Evolutionary conservation across 2,888 invertebrate genomes (phyloP).

Genomic region (Subacronicta megacephala): DNA sequence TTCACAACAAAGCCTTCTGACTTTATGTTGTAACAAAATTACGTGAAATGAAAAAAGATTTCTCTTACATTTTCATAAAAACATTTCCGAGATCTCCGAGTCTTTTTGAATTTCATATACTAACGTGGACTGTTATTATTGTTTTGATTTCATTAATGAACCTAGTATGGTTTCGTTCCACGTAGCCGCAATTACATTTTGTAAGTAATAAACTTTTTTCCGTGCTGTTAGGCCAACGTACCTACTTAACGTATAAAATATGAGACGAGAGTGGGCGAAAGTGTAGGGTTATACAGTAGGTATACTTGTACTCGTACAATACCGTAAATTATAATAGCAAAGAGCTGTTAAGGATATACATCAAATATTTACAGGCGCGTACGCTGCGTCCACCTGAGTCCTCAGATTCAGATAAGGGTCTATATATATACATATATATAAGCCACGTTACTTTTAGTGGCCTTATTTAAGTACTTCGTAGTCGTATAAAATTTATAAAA

Average conservation of each 20-base stretch:
- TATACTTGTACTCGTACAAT: constrained; percentile 44
- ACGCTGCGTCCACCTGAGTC: constrained; percentile 80
- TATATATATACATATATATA: constrained; percentile 63
- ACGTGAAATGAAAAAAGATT: constrained; percentile 49
- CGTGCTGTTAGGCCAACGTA: constrained; percentile 21
- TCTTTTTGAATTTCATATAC: constrained; percentile 26
- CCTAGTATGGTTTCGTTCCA: constrained; percentile 10
- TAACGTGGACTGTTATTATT: constrained; percentile 19
- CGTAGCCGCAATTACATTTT: not conserved
- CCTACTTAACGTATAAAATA: constrained; percentile 44
- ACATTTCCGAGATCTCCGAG: constrained; percentile 21
- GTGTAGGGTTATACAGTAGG: constrained; percentile 39
- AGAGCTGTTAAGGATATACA: constrained; percentile 76
- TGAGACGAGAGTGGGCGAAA: constrained; percentile 35
- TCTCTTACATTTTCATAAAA: constrained; percentile 41
- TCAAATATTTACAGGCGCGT: constrained; percentile 81
- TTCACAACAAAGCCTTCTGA: constrained; percentile 46
- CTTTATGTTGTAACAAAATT: constrained; percentile 54
- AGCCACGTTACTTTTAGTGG: constrained; percentile 61
- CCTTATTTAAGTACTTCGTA: constrained; percentile 14
- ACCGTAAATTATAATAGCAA: constrained; percentile 66
- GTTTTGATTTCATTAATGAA: constrained; percentile 9
- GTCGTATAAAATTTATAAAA: constrained; percentile 12
- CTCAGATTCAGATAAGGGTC: constrained; percentile 64
- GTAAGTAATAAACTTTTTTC: constrained; percentile 2